Conservation (phyloP, 2,113 vertebrate genomes). For the Pachyramphus minor region DNA sequence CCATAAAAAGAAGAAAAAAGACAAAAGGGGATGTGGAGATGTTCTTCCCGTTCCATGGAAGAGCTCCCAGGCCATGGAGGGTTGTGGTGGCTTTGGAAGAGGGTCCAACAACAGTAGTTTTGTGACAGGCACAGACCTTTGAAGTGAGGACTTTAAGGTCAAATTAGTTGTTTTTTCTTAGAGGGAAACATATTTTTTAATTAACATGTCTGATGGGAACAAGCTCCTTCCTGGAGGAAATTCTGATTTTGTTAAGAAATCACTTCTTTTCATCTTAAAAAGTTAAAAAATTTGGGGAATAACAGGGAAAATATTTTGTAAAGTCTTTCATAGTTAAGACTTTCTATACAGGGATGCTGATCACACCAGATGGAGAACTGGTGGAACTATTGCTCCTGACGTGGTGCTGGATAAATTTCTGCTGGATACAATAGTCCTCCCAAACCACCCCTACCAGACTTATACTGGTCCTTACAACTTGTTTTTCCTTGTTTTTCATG, state of each 20-base stretch:
- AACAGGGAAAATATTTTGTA: background rate
- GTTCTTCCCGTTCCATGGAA: background rate
- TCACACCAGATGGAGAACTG: background rate
- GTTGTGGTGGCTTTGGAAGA: background rate
- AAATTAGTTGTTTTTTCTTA: background rate
- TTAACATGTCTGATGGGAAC: background rate
- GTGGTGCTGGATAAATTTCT: background rate
- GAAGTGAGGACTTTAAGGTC: background rate
- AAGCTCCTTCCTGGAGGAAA: background rate
- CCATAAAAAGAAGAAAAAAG: background rate
- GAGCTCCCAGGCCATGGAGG: background rate
- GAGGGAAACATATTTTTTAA: background rate
- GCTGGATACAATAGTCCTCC: background rate
- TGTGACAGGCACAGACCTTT: background rate
- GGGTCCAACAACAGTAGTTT: background rate
- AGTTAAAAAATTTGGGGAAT: background rate
- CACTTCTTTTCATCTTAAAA: background rate
- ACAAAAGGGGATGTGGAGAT: accelerated
- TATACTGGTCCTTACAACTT: background rate
- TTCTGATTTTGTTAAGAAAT: background rate
- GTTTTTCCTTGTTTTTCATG: background rate
- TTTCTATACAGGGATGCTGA: background rate
- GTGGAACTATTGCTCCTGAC: background rate
- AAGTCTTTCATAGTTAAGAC: background rate
- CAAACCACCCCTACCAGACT: background rate